Conservation (phyloP, 2,797 vertebrate species). For the Iguana delicatissima region DNA sequence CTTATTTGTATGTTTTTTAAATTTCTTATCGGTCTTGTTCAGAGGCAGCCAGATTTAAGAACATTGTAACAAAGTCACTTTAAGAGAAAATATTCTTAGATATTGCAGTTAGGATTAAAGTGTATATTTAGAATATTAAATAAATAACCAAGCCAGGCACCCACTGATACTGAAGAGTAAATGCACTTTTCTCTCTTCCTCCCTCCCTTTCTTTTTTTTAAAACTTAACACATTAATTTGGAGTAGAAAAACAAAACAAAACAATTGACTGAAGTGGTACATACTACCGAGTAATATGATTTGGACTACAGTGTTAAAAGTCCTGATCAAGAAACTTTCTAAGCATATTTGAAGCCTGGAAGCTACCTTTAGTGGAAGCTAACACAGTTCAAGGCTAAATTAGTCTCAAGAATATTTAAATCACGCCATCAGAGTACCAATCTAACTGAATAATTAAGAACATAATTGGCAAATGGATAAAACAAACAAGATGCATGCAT, state of each 20-base stretch:
- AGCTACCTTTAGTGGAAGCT: neutral
- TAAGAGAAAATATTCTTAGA: neutral
- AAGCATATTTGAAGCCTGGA: conserved; percentile 42
- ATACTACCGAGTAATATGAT: conserved; percentile 36
- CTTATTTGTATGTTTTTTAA: conserved; percentile 35
- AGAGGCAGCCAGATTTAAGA: neutral
- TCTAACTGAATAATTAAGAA: conserved; percentile 67
- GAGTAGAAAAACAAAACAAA: neutral
- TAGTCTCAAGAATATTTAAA: conserved; percentile 61
- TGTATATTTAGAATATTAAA: conserved; percentile 40
- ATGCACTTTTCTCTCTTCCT: accelerated
- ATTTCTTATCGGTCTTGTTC: neutral
- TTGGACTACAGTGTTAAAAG: neutral
- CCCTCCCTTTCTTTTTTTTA: neutral
- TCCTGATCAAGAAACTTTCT: conserved; percentile 14
- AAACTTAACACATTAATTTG: neutral
- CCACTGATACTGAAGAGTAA: conserved; percentile 41
- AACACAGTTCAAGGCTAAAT: conserved; percentile 14
- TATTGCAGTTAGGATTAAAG: neutral
- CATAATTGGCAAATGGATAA: conserved; percentile 55
- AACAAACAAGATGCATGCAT: conserved; percentile 26
- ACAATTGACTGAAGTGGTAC: neutral
- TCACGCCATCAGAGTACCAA: conserved; percentile 55
- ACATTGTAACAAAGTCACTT: neutral
- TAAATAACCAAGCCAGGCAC: neutral